phyloP scores from a whole-genome alignment of 2,888 invertebrate species.

The Pterobdella sp. region DNA sequence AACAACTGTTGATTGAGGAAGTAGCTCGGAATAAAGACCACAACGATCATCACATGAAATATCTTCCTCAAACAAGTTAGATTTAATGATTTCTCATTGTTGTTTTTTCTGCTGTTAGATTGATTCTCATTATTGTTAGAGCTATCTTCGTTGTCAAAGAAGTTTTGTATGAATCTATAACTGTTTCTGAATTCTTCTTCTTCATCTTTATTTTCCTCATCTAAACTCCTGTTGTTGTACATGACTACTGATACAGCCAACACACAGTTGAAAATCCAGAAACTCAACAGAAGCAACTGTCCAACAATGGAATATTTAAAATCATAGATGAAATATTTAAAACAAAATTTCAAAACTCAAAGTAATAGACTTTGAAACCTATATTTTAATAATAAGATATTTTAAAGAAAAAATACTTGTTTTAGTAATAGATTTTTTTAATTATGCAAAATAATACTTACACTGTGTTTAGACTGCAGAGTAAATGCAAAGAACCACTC shows the following conservation, averaged over 20 bases:
- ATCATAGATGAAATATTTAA: neutral
- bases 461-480: slow-evolving; percentile 14
- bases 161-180: neutral
- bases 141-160: neutral
- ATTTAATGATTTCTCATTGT: neutral
- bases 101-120: neutral
- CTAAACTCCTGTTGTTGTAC: neutral
- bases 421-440: neutral
- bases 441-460: neutral
- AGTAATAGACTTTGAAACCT: neutral
- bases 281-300: neutral
- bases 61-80: slow-evolving; percentile 17
- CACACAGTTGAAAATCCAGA: neutral
- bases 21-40: slow-evolving; percentile 9
- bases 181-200: neutral
- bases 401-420: neutral
- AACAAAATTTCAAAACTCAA: neutral
- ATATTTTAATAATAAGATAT: neutral
- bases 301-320: neutral
- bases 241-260: neutral
- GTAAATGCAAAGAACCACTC: neutral
- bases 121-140: neutral
- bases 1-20: slow-evolving; percentile 12
- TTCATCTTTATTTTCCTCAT: neutral
- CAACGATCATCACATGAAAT: slow-evolving; percentile 10